Evolutionary conservation across 53 echinoderm and acorn worm species (phyloP).

Genomic region (Hippasteria phrygiana): DNA sequence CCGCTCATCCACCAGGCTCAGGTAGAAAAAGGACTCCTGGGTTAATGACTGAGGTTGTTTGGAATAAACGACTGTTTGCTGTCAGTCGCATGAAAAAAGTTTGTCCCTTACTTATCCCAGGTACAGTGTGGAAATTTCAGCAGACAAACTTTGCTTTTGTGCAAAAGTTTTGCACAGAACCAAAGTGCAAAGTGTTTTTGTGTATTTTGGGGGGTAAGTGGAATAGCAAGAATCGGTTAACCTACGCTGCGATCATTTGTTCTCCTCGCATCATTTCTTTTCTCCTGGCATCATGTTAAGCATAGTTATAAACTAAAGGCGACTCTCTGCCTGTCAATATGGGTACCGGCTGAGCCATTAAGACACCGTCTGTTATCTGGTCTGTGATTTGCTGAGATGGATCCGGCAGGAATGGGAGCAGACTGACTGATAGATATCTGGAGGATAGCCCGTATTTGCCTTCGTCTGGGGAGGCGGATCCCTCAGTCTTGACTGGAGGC

Average conservation of each 20-base stretch:
- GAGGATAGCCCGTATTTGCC: neutral
- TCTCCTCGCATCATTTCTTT: neutral
- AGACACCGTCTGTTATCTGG: conserved; percentile 1
- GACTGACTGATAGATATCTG: neutral
- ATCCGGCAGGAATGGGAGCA: neutral
- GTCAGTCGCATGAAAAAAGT: neutral
- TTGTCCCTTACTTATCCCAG: neutral
- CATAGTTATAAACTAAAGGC: neutral
- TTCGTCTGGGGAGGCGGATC: conserved; percentile 22
- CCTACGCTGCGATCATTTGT: neutral
- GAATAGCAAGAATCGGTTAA: neutral
- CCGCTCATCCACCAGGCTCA: neutral
- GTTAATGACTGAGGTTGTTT: conserved; percentile 10
- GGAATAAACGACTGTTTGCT: conserved; percentile 39
- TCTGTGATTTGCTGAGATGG: conserved; percentile 1
- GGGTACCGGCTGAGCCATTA: neutral
- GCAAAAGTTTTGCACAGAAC: neutral
- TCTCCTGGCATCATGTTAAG: too few relatives aligned
- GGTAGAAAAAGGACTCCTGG: conserved; percentile 22
- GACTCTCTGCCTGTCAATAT: neutral
- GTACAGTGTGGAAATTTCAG: neutral
- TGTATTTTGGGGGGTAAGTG: conserved; percentile 9
- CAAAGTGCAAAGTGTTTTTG: neutral
- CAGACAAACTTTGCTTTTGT: neutral
- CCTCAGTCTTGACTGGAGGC: conserved; percentile 29